Percentiles rank a stretch among this genome's conserved stretches.
Evolutionary conservation across 2,113 vertebrate species (phyloP).

Genomic region (Carettochelys insculpta): DNA sequence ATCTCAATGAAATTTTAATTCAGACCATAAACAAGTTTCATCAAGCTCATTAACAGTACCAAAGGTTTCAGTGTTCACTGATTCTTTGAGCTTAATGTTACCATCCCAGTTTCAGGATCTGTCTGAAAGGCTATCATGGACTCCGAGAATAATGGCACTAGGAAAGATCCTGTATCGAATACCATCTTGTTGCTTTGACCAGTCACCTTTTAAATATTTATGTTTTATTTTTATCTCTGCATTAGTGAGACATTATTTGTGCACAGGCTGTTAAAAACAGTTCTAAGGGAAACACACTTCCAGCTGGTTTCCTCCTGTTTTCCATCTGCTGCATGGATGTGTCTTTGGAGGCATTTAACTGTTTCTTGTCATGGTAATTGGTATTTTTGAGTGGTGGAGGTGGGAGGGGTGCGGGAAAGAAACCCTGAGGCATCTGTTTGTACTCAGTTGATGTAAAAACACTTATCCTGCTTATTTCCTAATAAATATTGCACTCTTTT

Average conservation of each 20-base stretch:
- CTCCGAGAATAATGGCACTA: not conserved
- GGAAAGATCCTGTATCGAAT: not conserved
- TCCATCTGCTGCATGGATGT: conserved; percentile 79
- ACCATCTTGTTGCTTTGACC: conserved; percentile 73
- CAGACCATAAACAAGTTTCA: not conserved
- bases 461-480: conserved; percentile 64
- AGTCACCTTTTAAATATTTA: conserved; percentile 81
- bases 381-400: conserved; percentile 74
- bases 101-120: not conserved
- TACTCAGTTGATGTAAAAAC: conserved; percentile 63
- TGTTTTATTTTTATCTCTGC: conserved; percentile 79
- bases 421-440: conserved; percentile 65
- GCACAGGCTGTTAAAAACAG: conserved; percentile 82
- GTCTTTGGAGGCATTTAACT: conserved; percentile 78
- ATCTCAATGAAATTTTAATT: not conserved
- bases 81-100: not conserved
- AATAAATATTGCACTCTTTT: conserved; percentile 53
- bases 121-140: not conserved
- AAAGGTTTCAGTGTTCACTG: not conserved
- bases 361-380: conserved; percentile 78
- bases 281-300: conserved; percentile 81
- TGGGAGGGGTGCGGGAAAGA: conserved; percentile 61
- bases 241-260: conserved; percentile 80
- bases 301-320: conserved; percentile 83
- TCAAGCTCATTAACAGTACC: not conserved